These are phyloP conservation scores for Tigriopus japonicus DNA, from an alignment of 1,140 invertebrate species.

Conservation along the genomic window DNA sequence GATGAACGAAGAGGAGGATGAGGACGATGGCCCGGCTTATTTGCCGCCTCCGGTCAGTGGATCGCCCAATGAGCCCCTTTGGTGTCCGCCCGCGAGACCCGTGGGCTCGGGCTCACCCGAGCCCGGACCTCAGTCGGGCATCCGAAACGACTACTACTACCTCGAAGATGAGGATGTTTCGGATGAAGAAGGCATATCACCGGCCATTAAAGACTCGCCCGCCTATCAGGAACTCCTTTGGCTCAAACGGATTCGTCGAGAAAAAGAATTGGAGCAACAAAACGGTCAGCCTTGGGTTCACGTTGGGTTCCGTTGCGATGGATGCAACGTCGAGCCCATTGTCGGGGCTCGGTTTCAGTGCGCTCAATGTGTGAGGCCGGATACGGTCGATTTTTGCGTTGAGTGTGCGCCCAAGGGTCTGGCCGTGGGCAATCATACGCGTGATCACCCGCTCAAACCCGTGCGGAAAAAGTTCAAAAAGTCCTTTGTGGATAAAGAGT, in stretches of 20 bases:
- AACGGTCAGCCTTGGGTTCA: not conserved
- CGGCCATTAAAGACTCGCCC: not conserved
- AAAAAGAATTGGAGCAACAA: conserved; percentile 1
- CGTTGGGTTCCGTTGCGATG: not conserved
- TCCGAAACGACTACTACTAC: not conserved
- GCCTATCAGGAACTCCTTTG: not conserved
- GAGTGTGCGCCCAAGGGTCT: not conserved
- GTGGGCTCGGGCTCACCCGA: not conserved
- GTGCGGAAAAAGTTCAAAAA: conserved; percentile 2
- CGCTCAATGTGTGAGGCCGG: not conserved
- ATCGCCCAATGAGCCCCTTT: too few species aligned
- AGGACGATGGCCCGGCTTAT: not conserved
- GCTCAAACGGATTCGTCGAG: not conserved
- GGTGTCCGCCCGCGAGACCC: too few species aligned
- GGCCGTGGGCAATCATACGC: not conserved
- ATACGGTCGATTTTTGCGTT: not conserved
- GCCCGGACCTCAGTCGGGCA: not conserved
- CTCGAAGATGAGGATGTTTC: not conserved
- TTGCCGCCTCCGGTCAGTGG: not conserved
- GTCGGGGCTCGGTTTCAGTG: not conserved
- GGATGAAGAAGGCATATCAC: not conserved
- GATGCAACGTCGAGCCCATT: conserved; percentile 5
- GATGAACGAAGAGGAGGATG: not conserved
- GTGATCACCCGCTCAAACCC: not conserved
- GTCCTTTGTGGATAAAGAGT: conserved; percentile 1